Percentiles rank a stretch among this genome's conserved stretches.
Evolutionary conservation across 1,140 invertebrate genomes (phyloP).

Genomic region (Drosophila cardini): DNA sequence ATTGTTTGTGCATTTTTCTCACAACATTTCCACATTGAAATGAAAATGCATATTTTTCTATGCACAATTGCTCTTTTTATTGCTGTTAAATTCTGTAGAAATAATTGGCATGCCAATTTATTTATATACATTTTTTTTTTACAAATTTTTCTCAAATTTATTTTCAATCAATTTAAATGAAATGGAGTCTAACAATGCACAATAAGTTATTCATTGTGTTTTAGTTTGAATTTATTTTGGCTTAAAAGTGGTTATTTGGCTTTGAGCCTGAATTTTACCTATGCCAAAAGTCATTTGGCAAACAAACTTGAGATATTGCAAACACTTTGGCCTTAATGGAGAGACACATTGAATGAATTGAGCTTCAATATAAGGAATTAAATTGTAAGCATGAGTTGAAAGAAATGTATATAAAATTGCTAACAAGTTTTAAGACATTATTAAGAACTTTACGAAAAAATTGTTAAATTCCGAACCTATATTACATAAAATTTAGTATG

Average conservation of each 20-base stretch:
- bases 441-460: too few species aligned
- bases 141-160: neutral
- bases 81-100: neutral
- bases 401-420: too few species aligned
- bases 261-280: constrained; percentile 10
- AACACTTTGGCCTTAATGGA: neutral
- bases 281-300: constrained; percentile 48
- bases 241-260: constrained; percentile 20
- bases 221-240: neutral
- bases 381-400: neutral
- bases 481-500: too few species aligned
- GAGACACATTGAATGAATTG: constrained; percentile 6
- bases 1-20: neutral
- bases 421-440: too few species aligned
- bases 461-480: too few species aligned
- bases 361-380: constrained; percentile 5
- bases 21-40: neutral
- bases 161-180: neutral
- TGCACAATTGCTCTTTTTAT: neutral
- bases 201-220: neutral
- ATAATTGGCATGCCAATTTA: neutral
- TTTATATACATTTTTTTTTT: too few species aligned
- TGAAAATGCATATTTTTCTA: neutral
- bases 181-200: neutral
- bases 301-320: constrained; percentile 20